Conservation (phyloP, 2,113 vertebrate species). For the Trogon surrucura region DNA sequence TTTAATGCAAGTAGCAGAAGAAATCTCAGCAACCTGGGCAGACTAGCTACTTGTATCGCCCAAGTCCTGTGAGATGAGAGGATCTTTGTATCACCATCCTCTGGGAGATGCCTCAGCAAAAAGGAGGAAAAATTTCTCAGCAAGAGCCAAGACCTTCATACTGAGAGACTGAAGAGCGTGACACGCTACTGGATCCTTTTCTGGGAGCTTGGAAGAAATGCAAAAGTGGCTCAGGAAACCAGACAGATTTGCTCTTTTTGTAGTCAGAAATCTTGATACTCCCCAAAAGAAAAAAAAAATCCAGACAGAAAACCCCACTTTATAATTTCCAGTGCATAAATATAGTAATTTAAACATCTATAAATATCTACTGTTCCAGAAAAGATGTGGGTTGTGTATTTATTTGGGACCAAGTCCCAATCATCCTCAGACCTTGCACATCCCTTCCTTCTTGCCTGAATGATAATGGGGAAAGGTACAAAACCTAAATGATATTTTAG, state of each 20-base stretch:
- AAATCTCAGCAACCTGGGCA: neutral
- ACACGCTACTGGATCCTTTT: neutral
- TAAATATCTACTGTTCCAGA: neutral
- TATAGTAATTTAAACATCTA: neutral
- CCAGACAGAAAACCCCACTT: fast-evolving
- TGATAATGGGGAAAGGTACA: neutral
- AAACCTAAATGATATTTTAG: neutral
- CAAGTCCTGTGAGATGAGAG: neutral
- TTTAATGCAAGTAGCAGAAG: neutral
- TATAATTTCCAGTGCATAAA: neutral
- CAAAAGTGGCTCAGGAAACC: neutral
- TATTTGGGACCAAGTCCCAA: neutral
- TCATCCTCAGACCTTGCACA: neutral
- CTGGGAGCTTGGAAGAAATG: neutral
- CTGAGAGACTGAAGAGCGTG: neutral
- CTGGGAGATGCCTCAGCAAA: neutral
- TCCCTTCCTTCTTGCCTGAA: neutral
- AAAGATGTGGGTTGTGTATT: neutral
- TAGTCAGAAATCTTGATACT: neutral
- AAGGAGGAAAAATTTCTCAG: neutral
- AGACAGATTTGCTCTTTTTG: neutral
- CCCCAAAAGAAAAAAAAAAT: neutral
- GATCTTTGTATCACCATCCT: neutral
- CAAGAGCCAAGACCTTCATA: neutral
- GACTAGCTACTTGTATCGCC: neutral